Conservation (phyloP, 2,888 invertebrate species). For the Megalurothrips usitatus region DNA sequence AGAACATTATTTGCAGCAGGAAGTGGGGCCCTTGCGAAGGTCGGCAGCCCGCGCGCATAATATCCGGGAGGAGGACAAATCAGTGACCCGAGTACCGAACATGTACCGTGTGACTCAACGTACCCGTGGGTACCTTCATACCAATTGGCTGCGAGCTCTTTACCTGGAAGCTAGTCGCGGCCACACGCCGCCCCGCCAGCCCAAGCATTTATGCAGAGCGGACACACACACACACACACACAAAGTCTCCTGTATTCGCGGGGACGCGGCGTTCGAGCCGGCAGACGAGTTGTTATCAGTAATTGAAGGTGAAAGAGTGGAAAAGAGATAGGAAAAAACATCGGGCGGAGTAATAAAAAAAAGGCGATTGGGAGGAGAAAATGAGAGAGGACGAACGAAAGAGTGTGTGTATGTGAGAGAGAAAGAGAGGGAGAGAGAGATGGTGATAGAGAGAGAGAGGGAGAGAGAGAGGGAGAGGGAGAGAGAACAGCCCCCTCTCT, state of each 20-base stretch:
- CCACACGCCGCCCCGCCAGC: too few relatives aligned
- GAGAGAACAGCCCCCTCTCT: neutral
- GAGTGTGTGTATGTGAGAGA: slow-evolving; percentile 5
- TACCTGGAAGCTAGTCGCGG: too few relatives aligned
- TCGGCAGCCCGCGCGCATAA: too few relatives aligned
- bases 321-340: neutral
- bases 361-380: slow-evolving; percentile 21
- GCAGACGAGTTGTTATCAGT: neutral
- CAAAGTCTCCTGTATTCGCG: neutral
- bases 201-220: neutral
- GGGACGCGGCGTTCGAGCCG: too few relatives aligned
- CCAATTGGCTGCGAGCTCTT: too few relatives aligned
- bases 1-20: too few relatives aligned
- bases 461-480: slow-evolving; percentile 23
- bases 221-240: neutral
- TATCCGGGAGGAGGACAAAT: too few relatives aligned
- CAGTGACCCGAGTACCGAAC: too few relatives aligned
- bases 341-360: slow-evolving; percentile 19
- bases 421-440: slow-evolving; percentile 25
- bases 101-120: too few relatives aligned
- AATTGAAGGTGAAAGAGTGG: neutral
- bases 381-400: slow-evolving; percentile 18
- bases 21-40: too few relatives aligned
- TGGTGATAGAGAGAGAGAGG: slow-evolving; percentile 27
- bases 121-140: too few relatives aligned